Base-by-base conservation (phyloP, 2,888 invertebrate genomes). In the Cylloceria caligata region DNA sequence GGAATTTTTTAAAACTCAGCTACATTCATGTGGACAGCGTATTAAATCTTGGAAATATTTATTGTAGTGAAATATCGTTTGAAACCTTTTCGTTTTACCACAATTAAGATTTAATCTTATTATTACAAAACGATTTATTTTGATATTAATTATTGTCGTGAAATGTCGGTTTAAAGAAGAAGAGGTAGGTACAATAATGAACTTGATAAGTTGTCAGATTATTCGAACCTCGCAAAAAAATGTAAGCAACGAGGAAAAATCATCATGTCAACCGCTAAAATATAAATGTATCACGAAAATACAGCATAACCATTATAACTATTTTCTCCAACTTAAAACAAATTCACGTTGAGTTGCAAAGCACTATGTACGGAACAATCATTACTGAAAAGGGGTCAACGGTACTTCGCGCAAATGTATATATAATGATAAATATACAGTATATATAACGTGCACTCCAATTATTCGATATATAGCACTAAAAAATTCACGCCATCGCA, bases 21-120 rank as follows among this genome's bases (percentile, higher is more conserved):
- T 52, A 67, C 19, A 87, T 86, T 88, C 84, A 83, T 88, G 87
- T 84, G 85, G 86, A 85, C 85, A 77, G 84, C 82, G 84, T 74
- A 52, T 30, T 4, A 42, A 30, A 39, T 21, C 16, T 24, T 13
- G 13, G 11, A 16, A 24, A 47, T 47, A 30, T 24, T n/a, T 42
- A 60, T 30, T 3, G 11, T n/a, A n/a, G n/a, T n/a, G n/a, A n/a
- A n/a, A n/a, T n/a, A n/a, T n/a, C n/a, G n/a, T n/a, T n/a, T n/a
- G n/a, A n/a, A n/a, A n/a, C n/a, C n/a, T n/a, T n/a, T n/a, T n/a
- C n/a, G n/a, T n/a, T n/a, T n/a, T n/a, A n/a, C n/a, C n/a, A n/a
- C n/a, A n/a, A n/a, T n/a, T n/a, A n/a, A n/a, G n/a, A n/a, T n/a
- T n/a, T n/a, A n/a, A n/a, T n/a, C n/a, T n/a, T n/a, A n/a, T n/a